Conservation (phyloP, 2,888 invertebrate genomes). For the Cordilura impudica region DNA sequence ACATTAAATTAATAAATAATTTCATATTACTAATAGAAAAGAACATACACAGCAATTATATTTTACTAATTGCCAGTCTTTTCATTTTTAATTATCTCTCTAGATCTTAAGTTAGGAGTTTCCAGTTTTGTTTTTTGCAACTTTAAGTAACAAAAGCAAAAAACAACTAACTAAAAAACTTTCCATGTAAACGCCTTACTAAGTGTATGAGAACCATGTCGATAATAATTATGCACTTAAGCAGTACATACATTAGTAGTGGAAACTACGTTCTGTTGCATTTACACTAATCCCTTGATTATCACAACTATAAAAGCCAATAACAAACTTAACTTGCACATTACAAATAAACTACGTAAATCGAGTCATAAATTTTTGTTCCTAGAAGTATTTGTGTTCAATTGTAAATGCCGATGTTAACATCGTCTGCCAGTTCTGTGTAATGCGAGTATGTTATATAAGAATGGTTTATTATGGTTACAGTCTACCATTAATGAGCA, state of each 20-base stretch:
- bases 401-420: not conserved
- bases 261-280: too few relatives aligned
- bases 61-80: constrained; percentile 55
- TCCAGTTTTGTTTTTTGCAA: constrained; percentile 16
- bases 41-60: constrained; percentile 35
- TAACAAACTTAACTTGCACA: too few relatives aligned
- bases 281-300: too few relatives aligned
- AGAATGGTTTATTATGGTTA: not conserved
- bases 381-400: not conserved
- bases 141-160: not conserved
- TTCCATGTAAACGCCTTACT: constrained; percentile 28
- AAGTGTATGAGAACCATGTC: constrained; percentile 9
- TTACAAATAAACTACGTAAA: too few relatives aligned
- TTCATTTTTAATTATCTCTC: constrained; percentile 50
- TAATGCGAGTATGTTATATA: not conserved
- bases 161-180: not conserved
- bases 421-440: not conserved
- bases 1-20: constrained; percentile 12
- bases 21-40: not conserved
- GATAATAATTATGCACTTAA: constrained; percentile 19
- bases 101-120: constrained; percentile 30
- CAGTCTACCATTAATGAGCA: not conserved
- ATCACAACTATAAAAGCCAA: too few relatives aligned
- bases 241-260: not conserved
- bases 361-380: too few relatives aligned